phyloP scores from a whole-genome alignment of 2,113 vertebrate genomes.

The Pachycephala philippinensis region DNA sequence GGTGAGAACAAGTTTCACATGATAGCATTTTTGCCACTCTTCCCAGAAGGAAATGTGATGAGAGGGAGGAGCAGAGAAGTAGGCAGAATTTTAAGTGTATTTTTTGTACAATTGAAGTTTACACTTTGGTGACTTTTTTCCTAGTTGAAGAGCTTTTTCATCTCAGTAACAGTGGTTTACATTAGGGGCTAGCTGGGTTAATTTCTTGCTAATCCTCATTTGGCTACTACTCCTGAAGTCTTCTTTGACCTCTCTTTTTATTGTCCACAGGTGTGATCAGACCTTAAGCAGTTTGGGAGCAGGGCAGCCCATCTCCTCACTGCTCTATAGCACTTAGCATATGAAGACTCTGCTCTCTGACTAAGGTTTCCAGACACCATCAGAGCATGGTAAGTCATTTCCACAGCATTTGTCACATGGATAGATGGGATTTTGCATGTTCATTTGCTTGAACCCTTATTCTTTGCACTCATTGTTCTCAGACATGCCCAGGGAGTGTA shows the following conservation, averaged over 20 bases:
- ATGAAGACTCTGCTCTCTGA: neutral
- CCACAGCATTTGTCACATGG: neutral
- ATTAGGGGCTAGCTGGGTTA: neutral
- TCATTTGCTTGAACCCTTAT: neutral
- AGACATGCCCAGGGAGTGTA: neutral
- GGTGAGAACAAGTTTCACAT: neutral
- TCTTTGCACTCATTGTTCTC: neutral
- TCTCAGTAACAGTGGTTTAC: neutral
- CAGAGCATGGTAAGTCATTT: neutral
- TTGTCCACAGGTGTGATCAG: neutral
- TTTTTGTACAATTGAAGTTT: neutral
- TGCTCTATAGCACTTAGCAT: rapidly evolving
- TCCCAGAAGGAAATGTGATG: neutral
- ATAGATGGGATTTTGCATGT: neutral
- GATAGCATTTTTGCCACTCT: neutral
- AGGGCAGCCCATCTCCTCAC: rapidly evolving
- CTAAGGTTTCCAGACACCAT: neutral
- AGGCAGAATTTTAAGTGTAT: neutral
- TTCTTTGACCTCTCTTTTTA: neutral
- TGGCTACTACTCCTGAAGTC: neutral
- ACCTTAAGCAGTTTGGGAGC: neutral
- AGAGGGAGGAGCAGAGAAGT: neutral
- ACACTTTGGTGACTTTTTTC: neutral
- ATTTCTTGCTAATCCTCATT: neutral
- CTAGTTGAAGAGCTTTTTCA: neutral